A percentile compares a stretch with the other conserved stretches of the same genome.
phyloP scores from a whole-genome alignment of 1,140 invertebrate species.

The Saccostrea echinata region DNA sequence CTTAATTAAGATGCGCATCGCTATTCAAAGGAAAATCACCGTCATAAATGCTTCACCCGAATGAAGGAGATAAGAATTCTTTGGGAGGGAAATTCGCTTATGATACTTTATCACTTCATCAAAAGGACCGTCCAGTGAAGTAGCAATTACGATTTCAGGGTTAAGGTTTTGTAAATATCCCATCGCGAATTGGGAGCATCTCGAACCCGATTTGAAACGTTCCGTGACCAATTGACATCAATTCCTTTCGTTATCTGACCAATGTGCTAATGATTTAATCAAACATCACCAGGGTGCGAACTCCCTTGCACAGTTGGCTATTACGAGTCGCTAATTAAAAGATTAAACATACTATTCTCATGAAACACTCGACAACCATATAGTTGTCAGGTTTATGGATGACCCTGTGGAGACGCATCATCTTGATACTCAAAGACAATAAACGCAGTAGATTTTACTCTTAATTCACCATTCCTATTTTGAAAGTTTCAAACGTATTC shows the following conservation, averaged over 20 bases:
- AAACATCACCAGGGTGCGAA: constrained; percentile 30
- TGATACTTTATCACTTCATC: constrained; percentile 8
- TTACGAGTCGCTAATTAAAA: constrained; percentile 33
- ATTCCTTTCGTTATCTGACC: constrained; percentile 19
- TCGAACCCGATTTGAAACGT: constrained; percentile 18
- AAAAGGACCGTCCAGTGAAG: neutral
- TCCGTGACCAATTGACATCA: constrained; percentile 34
- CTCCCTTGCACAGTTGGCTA: neutral
- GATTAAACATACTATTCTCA: constrained; percentile 25
- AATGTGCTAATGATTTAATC: constrained; percentile 32
- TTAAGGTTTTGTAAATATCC: constrained; percentile 7
- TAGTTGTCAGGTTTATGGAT: constrained; percentile 14
- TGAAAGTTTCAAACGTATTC: too few species aligned
- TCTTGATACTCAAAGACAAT: neutral
- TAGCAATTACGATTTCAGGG: neutral
- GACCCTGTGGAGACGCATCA: neutral
- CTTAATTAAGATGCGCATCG: constrained; percentile 6
- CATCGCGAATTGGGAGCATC: constrained; percentile 2
- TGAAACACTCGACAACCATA: constrained; percentile 12
- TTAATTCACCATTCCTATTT: too few species aligned
- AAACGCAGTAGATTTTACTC: too few species aligned
- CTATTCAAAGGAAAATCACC: neutral
- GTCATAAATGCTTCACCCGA: neutral
- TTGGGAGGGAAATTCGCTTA: constrained; percentile 9
- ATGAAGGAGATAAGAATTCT: neutral